phyloP scores from a whole-genome alignment of 2,888 invertebrate species.

The Ypsolopha sequella region DNA sequence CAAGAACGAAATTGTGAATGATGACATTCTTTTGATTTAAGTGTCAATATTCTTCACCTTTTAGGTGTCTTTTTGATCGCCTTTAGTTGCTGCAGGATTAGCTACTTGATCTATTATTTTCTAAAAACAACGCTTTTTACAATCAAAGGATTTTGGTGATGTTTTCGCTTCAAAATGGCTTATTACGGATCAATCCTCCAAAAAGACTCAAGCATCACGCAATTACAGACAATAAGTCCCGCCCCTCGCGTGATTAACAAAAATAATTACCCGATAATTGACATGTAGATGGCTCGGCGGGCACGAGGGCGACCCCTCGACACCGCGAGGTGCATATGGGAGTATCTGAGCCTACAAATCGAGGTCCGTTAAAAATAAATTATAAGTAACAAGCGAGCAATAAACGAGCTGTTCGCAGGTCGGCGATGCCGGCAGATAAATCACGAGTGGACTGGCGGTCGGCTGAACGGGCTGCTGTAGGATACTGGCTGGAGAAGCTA shows the following conservation, averaged over 20 bases:
- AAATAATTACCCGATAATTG: slow-evolving; percentile 25
- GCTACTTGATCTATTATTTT: no score
- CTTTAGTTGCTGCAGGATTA: no score
- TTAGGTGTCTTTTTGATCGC: no score
- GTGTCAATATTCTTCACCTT: no score
- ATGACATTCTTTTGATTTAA: no score
- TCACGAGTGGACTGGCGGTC: slow-evolving; percentile 31
- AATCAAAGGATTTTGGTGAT: not conserved
- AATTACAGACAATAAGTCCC: not conserved
- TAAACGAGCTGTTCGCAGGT: slow-evolving; percentile 66
- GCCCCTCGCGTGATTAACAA: slow-evolving; percentile 3
- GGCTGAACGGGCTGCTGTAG: slow-evolving; percentile 19
- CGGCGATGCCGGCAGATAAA: slow-evolving; percentile 63
- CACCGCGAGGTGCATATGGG: slow-evolving; percentile 11
- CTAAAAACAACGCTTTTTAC: no score
- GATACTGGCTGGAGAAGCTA: not conserved
- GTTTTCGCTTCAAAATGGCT: not conserved
- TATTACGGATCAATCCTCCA: slow-evolving; percentile 4
- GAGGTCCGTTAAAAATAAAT: slow-evolving; percentile 68
- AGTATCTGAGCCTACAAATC: slow-evolving; percentile 42
- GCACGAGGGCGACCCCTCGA: slow-evolving; percentile 22
- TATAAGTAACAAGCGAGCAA: slow-evolving; percentile 68
- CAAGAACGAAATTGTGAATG: no score
- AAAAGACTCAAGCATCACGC: slow-evolving; percentile 6
- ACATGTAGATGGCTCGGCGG: slow-evolving; percentile 16